Evolutionary conservation across 2,797 vertebrate genomes (phyloP).

Genomic region (Vespertilio murinus): DNA sequence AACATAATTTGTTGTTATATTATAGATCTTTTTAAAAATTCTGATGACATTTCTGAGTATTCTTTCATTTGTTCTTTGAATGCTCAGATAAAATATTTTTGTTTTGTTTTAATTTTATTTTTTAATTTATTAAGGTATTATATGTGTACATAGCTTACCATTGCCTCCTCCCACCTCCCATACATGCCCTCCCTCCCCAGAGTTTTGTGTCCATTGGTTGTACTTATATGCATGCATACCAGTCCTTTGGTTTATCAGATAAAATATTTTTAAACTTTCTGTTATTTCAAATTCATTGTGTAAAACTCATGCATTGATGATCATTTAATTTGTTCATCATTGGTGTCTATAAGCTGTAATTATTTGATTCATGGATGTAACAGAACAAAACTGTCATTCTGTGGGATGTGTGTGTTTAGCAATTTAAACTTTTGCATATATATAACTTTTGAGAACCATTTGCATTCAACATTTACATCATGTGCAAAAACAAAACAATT

Average conservation of each 20-base stretch:
- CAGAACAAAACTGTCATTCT: neutral
- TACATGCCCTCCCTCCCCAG: no score
- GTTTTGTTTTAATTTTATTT: no score
- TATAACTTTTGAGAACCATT: neutral
- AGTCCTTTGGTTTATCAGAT: no score
- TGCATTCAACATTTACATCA: neutral
- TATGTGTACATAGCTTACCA: no score
- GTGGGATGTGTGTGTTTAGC: neutral
- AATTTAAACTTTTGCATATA: neutral
- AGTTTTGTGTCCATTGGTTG: no score
- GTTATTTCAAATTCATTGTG: neutral
- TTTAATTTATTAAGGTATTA: no score
- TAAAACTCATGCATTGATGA: neutral
- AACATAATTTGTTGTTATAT: neutral
- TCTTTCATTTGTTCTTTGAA: neutral
- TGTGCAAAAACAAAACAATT: neutral
- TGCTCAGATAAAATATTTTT: neutral
- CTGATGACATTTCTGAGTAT: neutral
- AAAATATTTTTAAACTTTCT: neutral
- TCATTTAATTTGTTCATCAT: neutral
- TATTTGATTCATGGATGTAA: neutral
- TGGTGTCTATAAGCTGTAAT: neutral
- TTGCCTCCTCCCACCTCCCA: no score
- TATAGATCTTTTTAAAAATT: neutral
- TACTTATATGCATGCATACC: no score